Conservation (phyloP, 2,113 vertebrate species). For the Trematomus loennbergii region DNA sequence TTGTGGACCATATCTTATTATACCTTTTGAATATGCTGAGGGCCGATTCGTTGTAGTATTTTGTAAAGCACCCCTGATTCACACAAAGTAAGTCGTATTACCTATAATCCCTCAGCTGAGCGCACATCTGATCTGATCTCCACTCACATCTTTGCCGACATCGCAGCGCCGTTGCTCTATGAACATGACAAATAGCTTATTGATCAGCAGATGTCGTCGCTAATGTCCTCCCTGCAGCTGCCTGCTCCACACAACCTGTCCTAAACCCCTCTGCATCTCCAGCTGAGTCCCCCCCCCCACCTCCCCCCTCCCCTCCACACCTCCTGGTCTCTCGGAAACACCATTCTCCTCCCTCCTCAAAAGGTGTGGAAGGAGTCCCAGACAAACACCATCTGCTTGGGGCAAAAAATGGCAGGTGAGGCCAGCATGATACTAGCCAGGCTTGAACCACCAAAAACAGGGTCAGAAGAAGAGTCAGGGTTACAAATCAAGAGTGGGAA, state of each 20-base stretch:
- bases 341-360: constrained; percentile 23
- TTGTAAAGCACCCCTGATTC: neutral
- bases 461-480: constrained; percentile 30
- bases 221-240: constrained; percentile 68
- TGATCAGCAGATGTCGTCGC: constrained; percentile 74
- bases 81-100: constrained; percentile 57
- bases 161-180: constrained; percentile 15
- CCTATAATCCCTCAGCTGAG: constrained; percentile 56
- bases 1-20: no score
- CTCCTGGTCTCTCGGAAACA: constrained; percentile 20
- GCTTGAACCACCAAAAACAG: constrained; percentile 47
- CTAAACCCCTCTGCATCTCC: constrained; percentile 40
- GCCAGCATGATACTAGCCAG: constrained; percentile 10
- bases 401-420: constrained; percentile 67
- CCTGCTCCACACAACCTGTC: constrained; percentile 46
- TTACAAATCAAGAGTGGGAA: constrained; percentile 26
- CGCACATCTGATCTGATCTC: constrained; percentile 52
- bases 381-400: constrained; percentile 69
- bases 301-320: constrained; percentile 8
- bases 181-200: constrained; percentile 77
- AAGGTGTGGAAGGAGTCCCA: constrained; percentile 71
- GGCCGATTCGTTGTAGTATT: no score
- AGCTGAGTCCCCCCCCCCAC: constrained; percentile 48
- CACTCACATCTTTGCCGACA: constrained; percentile 1
- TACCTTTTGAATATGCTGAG: no score